Evolutionary conservation across 1,140 invertebrate genomes (phyloP).

Genomic region (Drosophila lacertosa): DNA sequence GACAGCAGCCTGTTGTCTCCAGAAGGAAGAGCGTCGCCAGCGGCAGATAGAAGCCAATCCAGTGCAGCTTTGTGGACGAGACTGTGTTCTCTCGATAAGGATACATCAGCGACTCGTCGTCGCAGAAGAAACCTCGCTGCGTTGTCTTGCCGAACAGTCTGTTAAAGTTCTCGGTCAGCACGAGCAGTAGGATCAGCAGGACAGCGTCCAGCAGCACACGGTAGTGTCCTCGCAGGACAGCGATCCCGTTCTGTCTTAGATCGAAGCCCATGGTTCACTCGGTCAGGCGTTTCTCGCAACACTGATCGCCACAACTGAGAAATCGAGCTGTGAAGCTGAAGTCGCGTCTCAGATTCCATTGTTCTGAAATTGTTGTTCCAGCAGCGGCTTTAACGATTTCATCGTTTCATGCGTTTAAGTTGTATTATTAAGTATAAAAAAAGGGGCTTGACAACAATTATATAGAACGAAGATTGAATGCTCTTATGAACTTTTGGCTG

Average conservation of each 20-base stretch:
- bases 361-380: conserved; percentile 10
- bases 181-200: conserved; percentile 34
- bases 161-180: conserved; percentile 33
- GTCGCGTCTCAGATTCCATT: conserved; percentile 19
- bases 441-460: conserved; percentile 8
- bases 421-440: conserved; percentile 50
- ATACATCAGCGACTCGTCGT: conserved; percentile 95
- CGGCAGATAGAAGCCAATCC: conserved; percentile 38
- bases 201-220: conserved; percentile 45
- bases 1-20: conserved; percentile 27
- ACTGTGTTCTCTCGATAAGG: conserved; percentile 92
- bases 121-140: conserved; percentile 96
- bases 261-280: conserved; percentile 60
- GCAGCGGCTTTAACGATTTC: conserved; percentile 1
- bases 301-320: too few species aligned
- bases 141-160: conserved; percentile 70
- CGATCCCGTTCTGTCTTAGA: conserved; percentile 1
- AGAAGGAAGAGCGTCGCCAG: conserved; percentile 30
- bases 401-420: conserved; percentile 5
- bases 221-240: not conserved
- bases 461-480: conserved; percentile 7
- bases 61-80: conserved; percentile 31
- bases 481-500: not conserved
- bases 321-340: conserved; percentile 19
- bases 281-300: conserved; percentile 29